phyloP scores from a whole-genome alignment of 2,888 invertebrate species.

The Bhutanitis thaidina region DNA sequence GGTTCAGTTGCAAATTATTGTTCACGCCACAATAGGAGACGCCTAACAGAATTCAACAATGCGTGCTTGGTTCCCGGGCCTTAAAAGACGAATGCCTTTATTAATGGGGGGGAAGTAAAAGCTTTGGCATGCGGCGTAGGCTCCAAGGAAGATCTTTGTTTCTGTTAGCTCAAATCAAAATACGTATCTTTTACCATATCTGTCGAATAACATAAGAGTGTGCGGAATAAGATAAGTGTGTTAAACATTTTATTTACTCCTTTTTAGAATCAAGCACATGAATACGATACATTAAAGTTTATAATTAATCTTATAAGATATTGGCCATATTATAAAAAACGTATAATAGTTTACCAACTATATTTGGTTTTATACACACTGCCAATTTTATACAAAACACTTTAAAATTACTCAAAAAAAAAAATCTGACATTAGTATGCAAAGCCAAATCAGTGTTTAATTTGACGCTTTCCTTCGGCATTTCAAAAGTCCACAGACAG shows the following conservation, averaged over 20 bases:
- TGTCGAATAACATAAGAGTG: background rate
- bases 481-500: conserved; percentile 58
- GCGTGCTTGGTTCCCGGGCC: conserved; percentile 40
- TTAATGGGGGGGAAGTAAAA: conserved; percentile 46
- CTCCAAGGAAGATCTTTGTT: conserved; percentile 40
- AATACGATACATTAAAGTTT: too few relatives aligned
- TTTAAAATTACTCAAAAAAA: too few relatives aligned
- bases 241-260: background rate
- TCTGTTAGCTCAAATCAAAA: conserved; percentile 38
- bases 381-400: too few relatives aligned
- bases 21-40: conserved; percentile 53
- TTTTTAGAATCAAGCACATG: too few relatives aligned
- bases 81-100: conserved; percentile 53
- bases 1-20: conserved; percentile 63
- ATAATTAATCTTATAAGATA: too few relatives aligned
- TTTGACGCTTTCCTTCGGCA: conserved; percentile 60
- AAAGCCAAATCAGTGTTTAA: conserved; percentile 43
- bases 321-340: too few relatives aligned
- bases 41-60: conserved; percentile 44
- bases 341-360: background rate
- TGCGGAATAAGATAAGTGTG: background rate
- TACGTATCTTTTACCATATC: conserved; percentile 19
- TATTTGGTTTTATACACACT: background rate
- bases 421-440: too few relatives aligned
- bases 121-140: conserved; percentile 41